Evolutionary conservation across 2,797 vertebrate species (phyloP), one percentile per base, ranked within the genome.

Genomic region (Simalia tracyae): DNA sequence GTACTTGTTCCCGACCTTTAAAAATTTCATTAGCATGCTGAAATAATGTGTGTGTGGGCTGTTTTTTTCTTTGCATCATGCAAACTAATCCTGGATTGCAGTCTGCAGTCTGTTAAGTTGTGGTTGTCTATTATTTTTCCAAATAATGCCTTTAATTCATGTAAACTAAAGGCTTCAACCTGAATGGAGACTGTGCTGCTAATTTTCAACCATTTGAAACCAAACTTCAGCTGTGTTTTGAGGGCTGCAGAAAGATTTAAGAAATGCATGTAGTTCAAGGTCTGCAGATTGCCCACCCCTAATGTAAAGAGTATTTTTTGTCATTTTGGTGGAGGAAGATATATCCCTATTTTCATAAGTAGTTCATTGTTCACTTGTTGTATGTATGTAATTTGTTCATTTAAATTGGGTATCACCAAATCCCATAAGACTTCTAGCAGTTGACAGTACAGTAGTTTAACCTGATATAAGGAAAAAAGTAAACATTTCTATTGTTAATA

Each of bases 401-500:
- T 54, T 54, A 54, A 54, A 54, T 54, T 54, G 50, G 50, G 50
- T 54, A 54, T 5, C 50, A 54, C 50, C 50, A 54, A 54, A 54
- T 54, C 50, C 50, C 50, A 6, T 54, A 54, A 54, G 50, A 54
- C 50, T 54, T 7, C 50, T 54, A 7, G 6, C 50, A 54, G 5
- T 54, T 54, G 50, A 54, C 50, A 54, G 50, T 54, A 7, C 50
- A 6, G 6, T 54, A 54, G 50, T 91, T 91, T 88, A 84, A 84
- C 8, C 12, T 54, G 50, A 63, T 1, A 57, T 81, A 11, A 85
- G 87, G 66, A 92, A 59, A 93, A 59, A n/a, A 64, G 19, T 76
- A 42, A 88, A 86, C 88, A 66, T 59, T 93, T 68, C 64, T 56
- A 90, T 19, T 56, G 91, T 91, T 91, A 94, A n/a, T 91, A 2